A percentile compares a stretch with the other conserved stretches of the same genome.
Conservation (phyloP, 35 echinoderm and acorn worm species). For the Stichopus chloronotus region DNA sequence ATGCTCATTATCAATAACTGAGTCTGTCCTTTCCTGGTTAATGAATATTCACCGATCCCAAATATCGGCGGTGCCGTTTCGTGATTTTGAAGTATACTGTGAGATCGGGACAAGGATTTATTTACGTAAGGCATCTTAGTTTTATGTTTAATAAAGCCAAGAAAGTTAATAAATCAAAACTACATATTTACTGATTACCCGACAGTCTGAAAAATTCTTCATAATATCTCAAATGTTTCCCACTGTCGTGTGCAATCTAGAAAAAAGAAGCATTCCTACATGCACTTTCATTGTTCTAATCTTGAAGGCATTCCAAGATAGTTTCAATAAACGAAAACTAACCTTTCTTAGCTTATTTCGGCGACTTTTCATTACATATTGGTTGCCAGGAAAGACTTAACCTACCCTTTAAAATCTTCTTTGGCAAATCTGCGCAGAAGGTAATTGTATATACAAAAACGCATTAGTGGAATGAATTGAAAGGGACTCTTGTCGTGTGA, state of each 20-base stretch:
- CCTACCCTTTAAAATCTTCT: constrained; percentile 23
- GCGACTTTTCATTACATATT: neutral
- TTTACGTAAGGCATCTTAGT: neutral
- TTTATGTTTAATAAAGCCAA: constrained; percentile 40
- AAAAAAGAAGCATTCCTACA: neutral
- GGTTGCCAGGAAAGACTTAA: neutral
- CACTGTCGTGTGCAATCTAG: neutral
- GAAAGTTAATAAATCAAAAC: constrained; percentile 32
- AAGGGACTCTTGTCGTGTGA: neutral
- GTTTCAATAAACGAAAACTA: neutral
- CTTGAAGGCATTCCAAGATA: neutral
- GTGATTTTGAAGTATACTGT: too few species aligned
- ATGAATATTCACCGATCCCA: too few species aligned
- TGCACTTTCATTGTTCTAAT: neutral
- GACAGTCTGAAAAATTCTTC: neutral
- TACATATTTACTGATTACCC: constrained; percentile 33
- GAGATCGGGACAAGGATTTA: neutral
- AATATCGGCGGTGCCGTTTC: too few species aligned
- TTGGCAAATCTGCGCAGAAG: constrained; percentile 27
- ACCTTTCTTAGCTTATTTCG: neutral
- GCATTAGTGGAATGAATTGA: constrained; percentile 59
- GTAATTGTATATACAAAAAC: constrained; percentile 61
- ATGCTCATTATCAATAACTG: too few species aligned
- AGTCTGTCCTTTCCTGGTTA: too few species aligned
- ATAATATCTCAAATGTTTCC: neutral